A percentile compares a stretch with the other conserved stretches of the same genome.
Evolutionary conservation across 2,888 invertebrate species (phyloP).

Genomic region (Callimorpha dominula): DNA sequence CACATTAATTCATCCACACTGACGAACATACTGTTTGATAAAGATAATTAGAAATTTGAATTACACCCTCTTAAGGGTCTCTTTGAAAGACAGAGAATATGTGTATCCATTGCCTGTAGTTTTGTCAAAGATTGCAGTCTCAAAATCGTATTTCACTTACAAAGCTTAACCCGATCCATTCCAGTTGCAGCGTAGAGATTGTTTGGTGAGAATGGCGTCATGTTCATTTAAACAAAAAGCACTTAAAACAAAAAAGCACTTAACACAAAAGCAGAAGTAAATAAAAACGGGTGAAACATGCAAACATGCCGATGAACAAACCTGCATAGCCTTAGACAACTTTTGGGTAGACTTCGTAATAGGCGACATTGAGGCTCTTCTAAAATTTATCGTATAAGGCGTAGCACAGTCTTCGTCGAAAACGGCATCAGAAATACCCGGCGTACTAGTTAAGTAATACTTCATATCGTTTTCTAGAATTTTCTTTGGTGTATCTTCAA

Average conservation of each 20-base stretch:
- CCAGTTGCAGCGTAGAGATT: not conserved
- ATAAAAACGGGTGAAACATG: constrained; percentile 38
- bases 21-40: not conserved
- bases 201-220: not conserved
- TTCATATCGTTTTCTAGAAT: constrained; percentile 52
- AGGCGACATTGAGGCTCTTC: constrained; percentile 94
- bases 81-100: not conserved
- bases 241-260: constrained; percentile 22
- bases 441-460: constrained; percentile 81
- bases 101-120: no score
- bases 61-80: not conserved
- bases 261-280: constrained; percentile 31
- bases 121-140: not conserved
- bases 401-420: constrained; percentile 74
- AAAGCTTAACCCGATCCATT: not conserved
- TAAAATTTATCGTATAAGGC: constrained; percentile 79
- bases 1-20: not conserved
- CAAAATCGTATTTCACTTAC: not conserved
- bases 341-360: constrained; percentile 95
- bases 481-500: constrained; percentile 70
- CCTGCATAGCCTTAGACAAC: constrained; percentile 96
- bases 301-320: constrained; percentile 73
- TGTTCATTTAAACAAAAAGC: constrained; percentile 3
- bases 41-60: not conserved
- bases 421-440: constrained; percentile 69